phyloP scores from a whole-genome alignment of 2,797 vertebrate genomes.

The Pantherophis alleghaniensis region DNA sequence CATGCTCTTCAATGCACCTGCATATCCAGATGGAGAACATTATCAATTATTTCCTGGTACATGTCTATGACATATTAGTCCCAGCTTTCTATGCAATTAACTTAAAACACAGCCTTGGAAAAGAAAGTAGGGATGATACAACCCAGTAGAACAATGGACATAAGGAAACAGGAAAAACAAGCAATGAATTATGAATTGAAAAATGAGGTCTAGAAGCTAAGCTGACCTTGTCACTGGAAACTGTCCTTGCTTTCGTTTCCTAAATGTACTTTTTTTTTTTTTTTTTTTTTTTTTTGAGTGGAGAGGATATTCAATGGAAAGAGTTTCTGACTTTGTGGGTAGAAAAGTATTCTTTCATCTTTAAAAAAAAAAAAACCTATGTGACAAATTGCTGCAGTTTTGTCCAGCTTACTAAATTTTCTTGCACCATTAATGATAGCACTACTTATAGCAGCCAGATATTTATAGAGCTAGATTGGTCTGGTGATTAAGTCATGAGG shows the following conservation, averaged over 20 bases:
- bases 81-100: neutral
- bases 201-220: neutral
- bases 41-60: constrained; percentile 20
- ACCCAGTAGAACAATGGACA: constrained; percentile 37
- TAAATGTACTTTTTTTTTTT: constrained; percentile 40
- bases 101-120: neutral
- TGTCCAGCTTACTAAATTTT: neutral
- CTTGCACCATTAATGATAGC: neutral
- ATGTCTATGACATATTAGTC: constrained; percentile 41
- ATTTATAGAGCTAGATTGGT: neutral
- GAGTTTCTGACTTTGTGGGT: constrained; percentile 63
- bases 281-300: neutral
- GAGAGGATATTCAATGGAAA: constrained; percentile 44
- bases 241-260: constrained; percentile 51
- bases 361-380: constrained; percentile 1
- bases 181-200: constrained; percentile 7
- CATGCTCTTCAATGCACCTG: neutral
- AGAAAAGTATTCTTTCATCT: constrained; percentile 58
- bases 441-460: neutral
- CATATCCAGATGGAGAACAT: neutral
- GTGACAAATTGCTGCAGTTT: constrained; percentile 39
- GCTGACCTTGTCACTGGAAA: constrained; percentile 55
- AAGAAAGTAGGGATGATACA: accelerated
- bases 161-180: constrained; percentile 9
- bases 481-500: neutral